Conservation (phyloP, 35 echinoderm and acorn worm genomes). For the Nesometra sesokonis region DNA sequence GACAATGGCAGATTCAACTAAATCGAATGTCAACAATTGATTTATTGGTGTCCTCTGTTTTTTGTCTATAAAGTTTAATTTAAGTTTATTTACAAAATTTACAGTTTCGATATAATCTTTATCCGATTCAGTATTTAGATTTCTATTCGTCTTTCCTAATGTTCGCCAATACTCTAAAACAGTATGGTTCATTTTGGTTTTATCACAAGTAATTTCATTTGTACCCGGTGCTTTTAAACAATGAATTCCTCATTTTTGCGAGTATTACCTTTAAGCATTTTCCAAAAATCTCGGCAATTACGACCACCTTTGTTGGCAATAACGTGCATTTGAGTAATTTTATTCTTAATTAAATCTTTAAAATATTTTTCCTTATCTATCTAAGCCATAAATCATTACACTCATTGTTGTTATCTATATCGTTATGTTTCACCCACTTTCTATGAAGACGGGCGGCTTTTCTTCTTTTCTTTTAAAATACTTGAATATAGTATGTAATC, state of each 20-base stretch:
- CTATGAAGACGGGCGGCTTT: neutral
- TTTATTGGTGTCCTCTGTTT: neutral
- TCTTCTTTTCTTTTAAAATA: neutral
- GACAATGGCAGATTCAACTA: too few relatives aligned
- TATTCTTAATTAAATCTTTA: conserved; percentile 7
- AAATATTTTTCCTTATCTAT: conserved; percentile 3
- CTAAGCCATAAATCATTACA: neutral
- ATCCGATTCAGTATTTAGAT: neutral
- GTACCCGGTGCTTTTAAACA: neutral
- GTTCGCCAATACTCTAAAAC: conserved; percentile 3
- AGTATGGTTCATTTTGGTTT: conserved; percentile 4
- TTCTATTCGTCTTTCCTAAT: conserved; percentile 8
- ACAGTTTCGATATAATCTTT: neutral
- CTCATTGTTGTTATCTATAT: neutral
- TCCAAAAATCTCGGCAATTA: conserved; percentile 6
- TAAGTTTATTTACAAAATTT: conserved; percentile 2
- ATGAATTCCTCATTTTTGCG: neutral
- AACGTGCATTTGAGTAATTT: conserved; percentile 6
- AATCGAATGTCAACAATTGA: too few relatives aligned
- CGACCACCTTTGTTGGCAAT: conserved; percentile 11
- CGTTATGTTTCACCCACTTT: neutral
- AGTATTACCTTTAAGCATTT: neutral
- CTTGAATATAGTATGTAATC: too few relatives aligned
- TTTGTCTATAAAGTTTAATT: neutral
- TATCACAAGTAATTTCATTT: conserved; percentile 7